Base-by-base conservation (phyloP, 35 echinoderm and acorn worm species). In the Amphiura filiformis region DNA sequence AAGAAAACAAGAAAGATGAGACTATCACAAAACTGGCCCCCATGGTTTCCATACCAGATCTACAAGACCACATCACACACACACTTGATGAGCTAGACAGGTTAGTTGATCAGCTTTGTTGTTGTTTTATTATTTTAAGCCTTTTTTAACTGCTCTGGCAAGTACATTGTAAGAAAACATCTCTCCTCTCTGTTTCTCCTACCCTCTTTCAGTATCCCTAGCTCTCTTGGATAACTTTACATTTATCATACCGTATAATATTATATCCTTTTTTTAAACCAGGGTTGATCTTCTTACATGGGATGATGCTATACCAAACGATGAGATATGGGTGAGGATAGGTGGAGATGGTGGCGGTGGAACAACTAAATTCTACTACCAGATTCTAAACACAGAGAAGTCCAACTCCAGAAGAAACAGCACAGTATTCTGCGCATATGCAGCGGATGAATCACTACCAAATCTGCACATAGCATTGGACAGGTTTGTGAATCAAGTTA, bases 321-420 rank as follows among this genome's bases (percentile, higher is more conserved):
- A 90, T 39, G 88, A 93, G 34, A 34, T 97, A 0, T 97, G 87
- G 94, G 20, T 97, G 0, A 97, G 93, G 47, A 61, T 93, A 9
- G 91, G 94, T 2, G 91, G 91, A 2, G 91, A 88, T 39, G 83
- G 93, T 70, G 91, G 94, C 0, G 91, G 91, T 4, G 65, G 65
- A 17, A 90, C 32, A 18, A 90, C 89, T 36, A 96, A 96, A 64
- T 37, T 89, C 38, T 37, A 88, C 18, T 88, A 90, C 33, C 87
- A 96, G 76, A 75, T 96, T 13, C 77, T 20, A 15, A 96, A 96
- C 78, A 79, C 93, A 14, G 37, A 32, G 1, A 36, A 80, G 22
- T 87, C 94, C 17, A 97, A 97, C 79, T 76, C 91, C 37, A 78
- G 78, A 18, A 40, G 57, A 0, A 93, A 97, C 44, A 97, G 91